A percentile compares a stretch with the other conserved stretches of the same genome.
Evolutionary conservation across 1,140 invertebrate species (phyloP).

Genomic region (Pachyrhynchus sulphureomaculatus): DNA sequence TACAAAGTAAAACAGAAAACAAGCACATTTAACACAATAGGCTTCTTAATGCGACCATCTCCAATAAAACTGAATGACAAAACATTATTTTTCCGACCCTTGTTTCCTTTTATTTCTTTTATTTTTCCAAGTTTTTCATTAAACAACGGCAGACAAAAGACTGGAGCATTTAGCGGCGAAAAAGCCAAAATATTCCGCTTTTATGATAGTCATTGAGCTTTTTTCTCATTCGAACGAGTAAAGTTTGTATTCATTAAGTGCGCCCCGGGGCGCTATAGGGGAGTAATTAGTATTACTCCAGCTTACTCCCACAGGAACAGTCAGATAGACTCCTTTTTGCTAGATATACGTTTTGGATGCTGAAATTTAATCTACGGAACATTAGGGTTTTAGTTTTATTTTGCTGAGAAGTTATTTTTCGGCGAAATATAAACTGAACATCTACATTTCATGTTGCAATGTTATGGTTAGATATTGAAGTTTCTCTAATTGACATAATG

Average conservation of each 20-base stretch:
- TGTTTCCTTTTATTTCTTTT: conserved; percentile 22
- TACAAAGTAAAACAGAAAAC: conserved; percentile 13
- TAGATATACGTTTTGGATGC: conserved; percentile 15
- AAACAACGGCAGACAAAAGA: conserved; percentile 17
- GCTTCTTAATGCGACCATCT: conserved; percentile 16
- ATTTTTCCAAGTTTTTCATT: conserved; percentile 27
- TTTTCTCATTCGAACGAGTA: conserved; percentile 13
- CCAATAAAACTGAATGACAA: conserved; percentile 22
- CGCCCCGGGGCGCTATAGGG: conserved; percentile 23
- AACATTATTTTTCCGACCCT: conserved; percentile 20
- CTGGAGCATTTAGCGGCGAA: conserved; percentile 21
- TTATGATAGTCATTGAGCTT: conserved; percentile 25
- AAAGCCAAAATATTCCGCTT: conserved; percentile 29
- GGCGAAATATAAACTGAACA: not conserved
- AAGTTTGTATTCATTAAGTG: conserved; percentile 34
- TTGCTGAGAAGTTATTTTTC: not conserved
- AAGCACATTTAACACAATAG: conserved; percentile 24
- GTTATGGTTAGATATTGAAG: too few species aligned
- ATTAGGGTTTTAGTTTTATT: conserved; percentile 10
- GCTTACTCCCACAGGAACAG: conserved; percentile 9
- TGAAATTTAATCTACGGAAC: conserved; percentile 11
- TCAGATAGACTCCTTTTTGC: conserved; percentile 6
- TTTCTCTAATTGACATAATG: too few species aligned
- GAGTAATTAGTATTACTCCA: conserved; percentile 31
- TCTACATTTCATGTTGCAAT: too few species aligned